A percentile compares a stretch with the other conserved stretches of the same genome.
These are phyloP conservation scores for Sebastes hubbsi DNA, from an alignment of 2,797 vertebrate genomes.

Conservation along the genomic window DNA sequence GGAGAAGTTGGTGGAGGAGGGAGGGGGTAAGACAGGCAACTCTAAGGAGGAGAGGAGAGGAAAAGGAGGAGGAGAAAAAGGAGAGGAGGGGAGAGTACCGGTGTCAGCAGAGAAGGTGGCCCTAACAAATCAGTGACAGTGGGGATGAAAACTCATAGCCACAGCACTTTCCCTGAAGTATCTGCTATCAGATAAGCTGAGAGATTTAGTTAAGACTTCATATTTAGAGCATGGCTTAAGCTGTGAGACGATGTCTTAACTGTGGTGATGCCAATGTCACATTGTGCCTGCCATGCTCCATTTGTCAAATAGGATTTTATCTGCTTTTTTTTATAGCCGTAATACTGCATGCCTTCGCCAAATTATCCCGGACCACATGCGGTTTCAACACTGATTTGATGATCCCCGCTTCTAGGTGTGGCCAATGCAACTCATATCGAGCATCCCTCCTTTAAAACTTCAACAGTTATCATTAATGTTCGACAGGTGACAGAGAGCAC, in stretches of 20 bases:
- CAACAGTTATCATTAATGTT: slow-evolving; percentile 10
- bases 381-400: slow-evolving; percentile 32
- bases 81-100: slow-evolving; percentile 32
- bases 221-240: slow-evolving; percentile 83
- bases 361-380: slow-evolving; percentile 51
- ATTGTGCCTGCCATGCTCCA: slow-evolving; percentile 75
- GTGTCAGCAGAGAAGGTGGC: slow-evolving; percentile 76
- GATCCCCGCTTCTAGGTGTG: slow-evolving; percentile 17
- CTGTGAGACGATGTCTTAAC: slow-evolving; percentile 77
- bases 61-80: slow-evolving; percentile 5
- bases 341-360: slow-evolving; percentile 31
- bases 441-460: slow-evolving; percentile 10
- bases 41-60: slow-evolving; percentile 3
- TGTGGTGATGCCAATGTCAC: slow-evolving; percentile 80
- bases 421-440: slow-evolving; percentile 12
- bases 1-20: slow-evolving; percentile 37
- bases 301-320: slow-evolving; percentile 78
- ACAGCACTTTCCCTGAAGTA: slow-evolving; percentile 82
- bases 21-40: slow-evolving; percentile 30
- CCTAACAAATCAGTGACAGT: slow-evolving; percentile 76
- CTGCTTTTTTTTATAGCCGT: slow-evolving; percentile 55
- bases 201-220: slow-evolving; percentile 84
- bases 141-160: slow-evolving; percentile 77
- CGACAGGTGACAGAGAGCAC: neutral
- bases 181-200: slow-evolving; percentile 81